A percentile compares a stretch with the other conserved stretches of the same genome.
These are phyloP conservation scores for Calycopis cecrops DNA, from an alignment of 1,140 invertebrate species.

Conservation along the genomic window DNA sequence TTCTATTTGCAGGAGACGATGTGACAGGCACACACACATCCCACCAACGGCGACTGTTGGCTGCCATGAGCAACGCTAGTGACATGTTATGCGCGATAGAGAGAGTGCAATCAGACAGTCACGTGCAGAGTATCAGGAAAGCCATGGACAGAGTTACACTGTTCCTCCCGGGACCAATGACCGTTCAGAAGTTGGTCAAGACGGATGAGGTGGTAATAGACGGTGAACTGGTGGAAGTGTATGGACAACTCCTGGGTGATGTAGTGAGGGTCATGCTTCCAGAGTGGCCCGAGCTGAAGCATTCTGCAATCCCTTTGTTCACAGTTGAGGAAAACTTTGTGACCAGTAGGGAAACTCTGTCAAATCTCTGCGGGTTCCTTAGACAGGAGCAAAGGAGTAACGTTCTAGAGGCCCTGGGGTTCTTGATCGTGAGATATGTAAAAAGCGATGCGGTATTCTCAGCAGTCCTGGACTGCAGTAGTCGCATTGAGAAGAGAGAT, in stretches of 20 bases:
- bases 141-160: constrained; percentile 12
- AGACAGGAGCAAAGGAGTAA: constrained; percentile 50
- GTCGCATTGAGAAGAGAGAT: constrained; percentile 14
- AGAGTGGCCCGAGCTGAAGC: constrained; percentile 44
- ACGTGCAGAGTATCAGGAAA: constrained; percentile 43
- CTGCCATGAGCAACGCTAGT: constrained; percentile 19
- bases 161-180: constrained; percentile 78
- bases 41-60: constrained; percentile 12
- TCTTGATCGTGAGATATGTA: constrained; percentile 69
- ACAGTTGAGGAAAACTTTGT: constrained; percentile 71
- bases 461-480: constrained; percentile 57
- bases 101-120: constrained; percentile 60
- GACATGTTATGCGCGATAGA: constrained; percentile 48
- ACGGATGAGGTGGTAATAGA: constrained; percentile 33
- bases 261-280: constrained; percentile 30
- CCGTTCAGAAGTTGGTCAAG: constrained; percentile 75
- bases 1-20: constrained; percentile 44
- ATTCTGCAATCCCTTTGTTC: constrained; percentile 67
- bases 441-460: constrained; percentile 77
- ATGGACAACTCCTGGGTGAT: constrained; percentile 27
- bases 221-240: constrained; percentile 26
- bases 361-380: constrained; percentile 63
- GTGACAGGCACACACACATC: constrained; percentile 7
- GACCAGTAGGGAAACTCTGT: constrained; percentile 73
- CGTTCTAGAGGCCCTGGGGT: constrained; percentile 48